Evolutionary conservation across 1,140 invertebrate species (phyloP).

Genomic region (Pentalonia nigronervosa): DNA sequence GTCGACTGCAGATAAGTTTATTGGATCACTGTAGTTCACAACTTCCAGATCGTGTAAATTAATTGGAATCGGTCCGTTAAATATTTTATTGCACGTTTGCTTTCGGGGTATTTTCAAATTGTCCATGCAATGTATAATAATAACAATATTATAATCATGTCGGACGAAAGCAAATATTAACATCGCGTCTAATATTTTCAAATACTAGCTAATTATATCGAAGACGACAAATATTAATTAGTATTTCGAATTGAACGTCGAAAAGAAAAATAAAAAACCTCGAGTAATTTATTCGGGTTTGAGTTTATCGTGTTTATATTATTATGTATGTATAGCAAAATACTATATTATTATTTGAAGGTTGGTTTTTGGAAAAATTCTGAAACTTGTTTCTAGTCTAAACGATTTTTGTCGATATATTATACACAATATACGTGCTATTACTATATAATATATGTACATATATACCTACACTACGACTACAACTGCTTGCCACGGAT

Average conservation of each 20-base stretch:
- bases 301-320: slow-evolving; percentile 9
- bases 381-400: slow-evolving; percentile 4
- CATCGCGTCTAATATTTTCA: not conserved
- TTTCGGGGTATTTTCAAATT: not conserved
- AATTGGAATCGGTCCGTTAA: not conserved
- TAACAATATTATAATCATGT: not conserved
- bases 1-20: not conserved
- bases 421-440: not conserved
- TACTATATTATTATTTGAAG: not conserved
- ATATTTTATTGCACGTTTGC: not conserved
- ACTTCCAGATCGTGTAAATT: not conserved
- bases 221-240: not conserved
- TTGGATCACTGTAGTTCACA: not conserved
- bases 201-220: not conserved
- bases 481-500: not conserved
- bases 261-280: not conserved
- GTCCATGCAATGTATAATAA: not conserved
- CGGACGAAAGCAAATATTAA: not conserved
- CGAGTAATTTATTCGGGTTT: not conserved
- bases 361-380: slow-evolving; percentile 24
- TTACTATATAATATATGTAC: not conserved
- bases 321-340: not conserved
- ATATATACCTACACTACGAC: not conserved
- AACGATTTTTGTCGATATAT: slow-evolving; percentile 26
- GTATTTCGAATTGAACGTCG: not conserved